A percentile compares a stretch with the other conserved stretches of the same genome.
Conservation (phyloP, 1,140 invertebrate genomes). For the Vanessa tameamea region DNA sequence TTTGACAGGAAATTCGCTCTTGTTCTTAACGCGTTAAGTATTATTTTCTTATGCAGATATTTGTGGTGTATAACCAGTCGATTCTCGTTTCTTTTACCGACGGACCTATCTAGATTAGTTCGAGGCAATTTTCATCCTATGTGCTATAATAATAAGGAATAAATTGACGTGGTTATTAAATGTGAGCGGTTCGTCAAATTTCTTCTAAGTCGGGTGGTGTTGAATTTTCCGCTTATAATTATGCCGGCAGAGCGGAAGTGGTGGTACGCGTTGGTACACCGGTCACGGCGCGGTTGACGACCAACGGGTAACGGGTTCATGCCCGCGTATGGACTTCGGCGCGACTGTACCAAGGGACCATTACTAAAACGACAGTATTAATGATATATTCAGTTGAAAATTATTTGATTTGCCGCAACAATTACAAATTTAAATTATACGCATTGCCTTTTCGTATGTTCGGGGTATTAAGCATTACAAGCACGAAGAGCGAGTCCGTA, state of each 20-base stretch:
- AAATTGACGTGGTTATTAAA: conserved; percentile 10
- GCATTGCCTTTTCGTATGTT: background rate
- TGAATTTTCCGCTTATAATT: conserved; percentile 78
- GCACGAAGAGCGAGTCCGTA: too few species aligned
- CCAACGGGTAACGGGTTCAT: conserved; percentile 62
- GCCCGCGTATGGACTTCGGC: conserved; percentile 58
- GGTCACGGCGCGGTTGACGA: conserved; percentile 67
- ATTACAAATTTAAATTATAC: conserved; percentile 1
- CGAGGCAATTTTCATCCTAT: conserved; percentile 16
- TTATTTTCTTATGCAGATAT: background rate
- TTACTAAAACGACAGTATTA: conserved; percentile 13
- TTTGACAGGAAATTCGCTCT: conserved; percentile 19
- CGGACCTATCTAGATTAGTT: background rate
- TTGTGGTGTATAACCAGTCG: background rate
- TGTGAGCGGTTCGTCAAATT: conserved; percentile 54
- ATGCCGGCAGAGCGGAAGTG: conserved; percentile 71
- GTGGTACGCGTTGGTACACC: conserved; percentile 61
- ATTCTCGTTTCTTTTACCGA: conserved; percentile 12
- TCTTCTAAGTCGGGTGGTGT: conserved; percentile 63
- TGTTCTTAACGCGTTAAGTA: conserved; percentile 25
- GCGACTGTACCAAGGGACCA: conserved; percentile 63
- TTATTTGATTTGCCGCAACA: conserved; percentile 1
- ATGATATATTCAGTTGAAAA: conserved; percentile 16
- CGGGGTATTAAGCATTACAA: too few species aligned
- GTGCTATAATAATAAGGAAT: conserved; percentile 1